Evolutionary conservation across 2,888 invertebrate species (phyloP), one percentile per base, ranked within the genome.

Genomic region (Lypha dubia): DNA sequence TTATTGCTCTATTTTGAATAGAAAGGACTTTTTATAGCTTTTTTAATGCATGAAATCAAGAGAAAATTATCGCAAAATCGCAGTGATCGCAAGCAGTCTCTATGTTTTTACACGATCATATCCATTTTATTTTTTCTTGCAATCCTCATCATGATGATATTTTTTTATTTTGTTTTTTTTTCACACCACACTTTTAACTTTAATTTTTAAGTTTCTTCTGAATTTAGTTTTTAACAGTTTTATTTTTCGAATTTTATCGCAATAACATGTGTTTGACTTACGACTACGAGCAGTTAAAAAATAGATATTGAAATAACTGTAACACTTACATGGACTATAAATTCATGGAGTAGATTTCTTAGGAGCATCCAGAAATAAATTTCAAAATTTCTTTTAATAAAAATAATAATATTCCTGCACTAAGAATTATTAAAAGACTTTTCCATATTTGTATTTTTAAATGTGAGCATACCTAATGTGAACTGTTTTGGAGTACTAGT

Each of bases 271-370:
- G 32, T 65, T 56, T 15, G 32, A 32, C 17, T 35, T 67, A n/a
- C n/a, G n/a, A n/a, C n/a, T n/a, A n/a, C n/a, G n/a, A 32, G 49
- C 38, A 68, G 46, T 70, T 62, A 46, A 41, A 28, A 41, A 46
- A n/a, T n/a, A 46, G 51, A 63, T 73, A 51, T 71, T 53, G 17
- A 68, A 62, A 63, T 75, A 63, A 81, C 68, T 63, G 80, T 81
- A 75, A 70, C 68, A 67, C 24, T 28, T 38, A 24, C n/a, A 51
- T 51, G 22, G 13, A 4, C 49, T 8, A 51, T 28, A 56, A 35
- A 13, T 22, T 53, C 22, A 22, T 22, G 35, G 20, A 0, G 22
- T 24, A 20, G n/a, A n/a, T n/a, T n/a, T 4, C 38, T 20, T 22
- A 53, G 22, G 49, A 49, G 6, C 7, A 3, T n/a, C 20, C 22